Evolutionary conservation across 2,113 vertebrate species (phyloP).

Genomic region (Mungos mungo): DNA sequence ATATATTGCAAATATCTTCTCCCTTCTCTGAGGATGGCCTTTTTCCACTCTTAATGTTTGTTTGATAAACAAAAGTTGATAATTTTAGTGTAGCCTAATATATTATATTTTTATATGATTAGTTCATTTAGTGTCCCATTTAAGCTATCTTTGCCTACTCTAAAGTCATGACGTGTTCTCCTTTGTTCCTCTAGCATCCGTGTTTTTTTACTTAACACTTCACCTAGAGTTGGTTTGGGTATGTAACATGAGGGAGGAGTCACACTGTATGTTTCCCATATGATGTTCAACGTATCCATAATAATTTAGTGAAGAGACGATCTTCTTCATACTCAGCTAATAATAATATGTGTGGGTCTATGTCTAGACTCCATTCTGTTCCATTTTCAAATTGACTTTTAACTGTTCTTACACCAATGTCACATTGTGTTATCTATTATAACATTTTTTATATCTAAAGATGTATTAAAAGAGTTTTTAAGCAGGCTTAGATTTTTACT

Average conservation of each 20-base stretch:
- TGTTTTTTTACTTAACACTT: not conserved
- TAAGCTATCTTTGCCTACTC: conserved; percentile 18
- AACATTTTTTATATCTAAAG: not conserved
- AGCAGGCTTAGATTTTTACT: conserved; percentile 1
- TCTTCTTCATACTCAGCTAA: not conserved
- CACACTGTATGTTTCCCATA: not conserved
- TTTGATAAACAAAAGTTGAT: not conserved
- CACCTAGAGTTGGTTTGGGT: not conserved
- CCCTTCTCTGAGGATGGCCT: not conserved
- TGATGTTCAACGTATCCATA: not conserved
- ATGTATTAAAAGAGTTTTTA: not conserved
- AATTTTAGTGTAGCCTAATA: not conserved
- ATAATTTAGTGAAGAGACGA: not conserved
- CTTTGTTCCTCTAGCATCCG: not conserved
- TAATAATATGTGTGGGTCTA: not conserved
- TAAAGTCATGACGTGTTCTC: conserved; percentile 8
- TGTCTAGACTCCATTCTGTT: not conserved
- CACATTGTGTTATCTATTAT: not conserved
- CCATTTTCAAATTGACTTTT: conserved; percentile 18
- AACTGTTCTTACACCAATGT: not conserved
- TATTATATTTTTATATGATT: conserved; percentile 21
- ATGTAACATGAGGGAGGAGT: not conserved
- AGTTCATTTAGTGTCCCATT: not conserved
- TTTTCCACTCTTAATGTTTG: not conserved
- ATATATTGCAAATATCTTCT: not conserved